phyloP scores from a whole-genome alignment of 2,113 vertebrate genomes.

The Vireo altiloquus region DNA sequence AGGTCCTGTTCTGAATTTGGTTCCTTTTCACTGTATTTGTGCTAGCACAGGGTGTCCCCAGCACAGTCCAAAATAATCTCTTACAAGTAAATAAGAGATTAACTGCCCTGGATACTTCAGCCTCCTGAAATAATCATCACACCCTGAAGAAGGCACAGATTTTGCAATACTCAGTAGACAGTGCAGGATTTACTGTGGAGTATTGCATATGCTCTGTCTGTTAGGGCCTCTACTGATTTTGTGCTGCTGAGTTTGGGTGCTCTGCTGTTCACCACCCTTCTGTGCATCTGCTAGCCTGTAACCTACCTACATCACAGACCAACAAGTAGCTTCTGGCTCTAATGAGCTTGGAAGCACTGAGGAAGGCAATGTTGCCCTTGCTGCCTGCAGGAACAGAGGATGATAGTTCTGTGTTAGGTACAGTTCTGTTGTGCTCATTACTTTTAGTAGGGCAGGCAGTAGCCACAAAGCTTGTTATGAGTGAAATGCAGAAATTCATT shows the following conservation, averaged over 20 bases:
- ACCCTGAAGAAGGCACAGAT: neutral
- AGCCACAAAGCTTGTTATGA: neutral
- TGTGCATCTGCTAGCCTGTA: neutral
- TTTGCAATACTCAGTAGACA: neutral
- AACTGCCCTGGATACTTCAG: neutral
- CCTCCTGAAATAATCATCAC: neutral
- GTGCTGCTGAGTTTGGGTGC: neutral
- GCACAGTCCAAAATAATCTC: neutral
- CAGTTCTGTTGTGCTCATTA: neutral
- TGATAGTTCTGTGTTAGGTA: neutral
- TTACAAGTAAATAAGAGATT: neutral
- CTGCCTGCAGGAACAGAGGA: neutral
- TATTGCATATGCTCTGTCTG: neutral
- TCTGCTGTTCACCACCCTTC: neutral
- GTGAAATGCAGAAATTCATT: neutral
- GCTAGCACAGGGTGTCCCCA: neutral
- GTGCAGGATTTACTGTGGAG: neutral
- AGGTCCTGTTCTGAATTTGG: neutral
- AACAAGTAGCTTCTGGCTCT: neutral
- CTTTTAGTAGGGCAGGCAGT: neutral
- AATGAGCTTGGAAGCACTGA: neutral
- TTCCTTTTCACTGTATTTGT: neutral
- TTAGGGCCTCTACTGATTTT: neutral
- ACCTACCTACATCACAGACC: neutral
- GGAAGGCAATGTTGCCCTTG: neutral